Conservation (phyloP, 2,888 invertebrate species). For the Scrobipalpa atriplicella region DNA sequence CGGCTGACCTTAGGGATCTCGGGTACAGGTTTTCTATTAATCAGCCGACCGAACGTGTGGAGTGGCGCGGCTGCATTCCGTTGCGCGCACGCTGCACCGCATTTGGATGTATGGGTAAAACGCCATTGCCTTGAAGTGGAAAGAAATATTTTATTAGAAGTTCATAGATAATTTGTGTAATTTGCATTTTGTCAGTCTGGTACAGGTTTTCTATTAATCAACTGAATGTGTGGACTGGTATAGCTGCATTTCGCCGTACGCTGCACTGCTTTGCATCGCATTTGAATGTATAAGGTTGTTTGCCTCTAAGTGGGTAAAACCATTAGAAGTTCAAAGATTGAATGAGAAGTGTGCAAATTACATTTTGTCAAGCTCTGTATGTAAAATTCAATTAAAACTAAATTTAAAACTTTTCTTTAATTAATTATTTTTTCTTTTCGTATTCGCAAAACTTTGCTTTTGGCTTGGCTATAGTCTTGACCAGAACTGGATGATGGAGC, state of each 20-base stretch:
- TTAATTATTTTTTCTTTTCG: no score
- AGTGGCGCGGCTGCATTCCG: slow-evolving; percentile 61
- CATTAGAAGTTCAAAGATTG: background rate
- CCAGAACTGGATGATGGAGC: no score
- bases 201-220: slow-evolving; percentile 1
- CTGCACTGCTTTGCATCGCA: background rate
- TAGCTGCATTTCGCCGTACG: background rate
- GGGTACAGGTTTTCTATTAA: slow-evolving; percentile 63
- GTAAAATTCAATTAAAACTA: no score
- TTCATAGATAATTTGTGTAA: background rate
- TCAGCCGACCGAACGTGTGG: slow-evolving; percentile 47
- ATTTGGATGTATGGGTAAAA: no score
- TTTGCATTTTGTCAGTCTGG: background rate
- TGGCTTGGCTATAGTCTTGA: no score
- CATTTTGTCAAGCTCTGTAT: no score
- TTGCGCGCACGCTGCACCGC: slow-evolving; percentile 42
- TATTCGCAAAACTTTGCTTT: no score
- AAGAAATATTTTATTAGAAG: background rate
- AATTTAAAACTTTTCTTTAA: no score
- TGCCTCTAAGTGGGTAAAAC: no score
- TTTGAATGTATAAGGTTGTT: no score
- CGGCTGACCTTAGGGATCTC: background rate
- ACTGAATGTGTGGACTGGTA: background rate
- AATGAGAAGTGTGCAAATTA: no score
- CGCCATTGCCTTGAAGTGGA: no score